phyloP scores from a whole-genome alignment of 92 coral and sea anemone genomes.

The Actinostola sp. region DNA sequence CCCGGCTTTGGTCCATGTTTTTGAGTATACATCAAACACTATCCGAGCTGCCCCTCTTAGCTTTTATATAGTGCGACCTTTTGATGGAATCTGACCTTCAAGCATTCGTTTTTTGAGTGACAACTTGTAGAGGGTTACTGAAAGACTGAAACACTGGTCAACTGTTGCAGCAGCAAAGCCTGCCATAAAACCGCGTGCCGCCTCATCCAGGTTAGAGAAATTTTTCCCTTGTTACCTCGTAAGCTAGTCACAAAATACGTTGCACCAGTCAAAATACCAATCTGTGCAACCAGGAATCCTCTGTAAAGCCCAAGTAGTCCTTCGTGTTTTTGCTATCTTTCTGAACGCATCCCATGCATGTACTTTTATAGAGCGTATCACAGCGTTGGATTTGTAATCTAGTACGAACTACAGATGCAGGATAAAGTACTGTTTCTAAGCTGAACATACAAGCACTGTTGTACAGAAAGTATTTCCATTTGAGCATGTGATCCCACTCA shows the following conservation, averaged over 20 bases:
- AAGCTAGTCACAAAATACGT: conserved; percentile 78
- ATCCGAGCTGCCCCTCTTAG: conserved; percentile 71
- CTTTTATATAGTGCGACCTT: conserved; percentile 38
- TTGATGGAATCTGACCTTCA: conserved; percentile 55
- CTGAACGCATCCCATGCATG: conserved; percentile 80
- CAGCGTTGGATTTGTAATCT: conserved; percentile 90
- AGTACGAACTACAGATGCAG: conserved; percentile 85
- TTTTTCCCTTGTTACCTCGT: conserved; percentile 81
- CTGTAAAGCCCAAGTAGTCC: conserved; percentile 85
- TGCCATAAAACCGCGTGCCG: conserved; percentile 86
- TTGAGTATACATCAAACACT: conserved; percentile 62
- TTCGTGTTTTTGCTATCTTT: conserved; percentile 72
- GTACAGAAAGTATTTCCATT: conserved; percentile 65
- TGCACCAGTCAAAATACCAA: conserved; percentile 79
- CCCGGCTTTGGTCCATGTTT: conserved; percentile 69
- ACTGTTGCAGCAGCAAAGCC: conserved; percentile 81
- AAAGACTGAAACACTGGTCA: conserved; percentile 87
- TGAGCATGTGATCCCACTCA: conserved; percentile 93
- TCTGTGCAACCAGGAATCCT: conserved; percentile 75
- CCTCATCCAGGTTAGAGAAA: conserved; percentile 69
- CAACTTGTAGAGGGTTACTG: conserved; percentile 77
- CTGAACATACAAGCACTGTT: conserved; percentile 69
- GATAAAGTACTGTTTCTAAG: conserved; percentile 66
- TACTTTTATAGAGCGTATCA: conserved; percentile 70
- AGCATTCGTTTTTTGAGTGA: conserved; percentile 78